Evolutionary conservation across 2,113 vertebrate species (phyloP).

Genomic region (Boleophthalmus pectinirostris): DNA sequence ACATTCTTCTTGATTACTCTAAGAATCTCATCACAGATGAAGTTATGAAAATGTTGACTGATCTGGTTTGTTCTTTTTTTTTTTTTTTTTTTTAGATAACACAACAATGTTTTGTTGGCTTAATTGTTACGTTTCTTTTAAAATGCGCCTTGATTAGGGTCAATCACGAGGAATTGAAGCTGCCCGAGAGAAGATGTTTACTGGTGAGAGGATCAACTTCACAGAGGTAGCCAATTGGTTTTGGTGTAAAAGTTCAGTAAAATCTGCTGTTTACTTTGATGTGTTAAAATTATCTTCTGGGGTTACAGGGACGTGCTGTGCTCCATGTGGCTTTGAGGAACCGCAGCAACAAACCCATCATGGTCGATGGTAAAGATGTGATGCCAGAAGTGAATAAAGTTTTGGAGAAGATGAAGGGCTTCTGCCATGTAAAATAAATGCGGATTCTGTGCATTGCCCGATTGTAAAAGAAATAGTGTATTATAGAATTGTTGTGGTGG

Average conservation of each 20-base stretch:
- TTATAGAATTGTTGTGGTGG: not conserved
- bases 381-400: conserved; percentile 94
- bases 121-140: not conserved
- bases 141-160: conserved; percentile 71
- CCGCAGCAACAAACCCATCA: conserved; percentile 86
- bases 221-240: conserved; percentile 84
- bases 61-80: conserved; percentile 86
- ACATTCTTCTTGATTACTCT: conserved; percentile 93
- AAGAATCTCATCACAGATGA: conserved; percentile 94
- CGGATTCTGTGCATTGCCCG: not conserved
- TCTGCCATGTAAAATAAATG: conserved; percentile 84
- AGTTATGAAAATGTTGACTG: conserved; percentile 88
- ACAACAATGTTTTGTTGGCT: not conserved
- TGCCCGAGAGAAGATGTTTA: conserved; percentile 90
- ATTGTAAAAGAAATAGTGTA: not conserved
- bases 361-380: conserved; percentile 90
- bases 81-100: conserved; percentile 10
- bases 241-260: not conserved
- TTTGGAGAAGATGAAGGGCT: conserved; percentile 94
- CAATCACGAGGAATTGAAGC: conserved; percentile 89
- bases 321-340: conserved; percentile 95
- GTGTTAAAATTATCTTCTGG: conserved; percentile 17
- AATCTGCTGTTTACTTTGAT: not conserved
- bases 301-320: conserved; percentile 88
- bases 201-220: conserved; percentile 94